phyloP scores from a whole-genome alignment of 1,140 invertebrate genomes.

The Drosophila ficusphila region DNA sequence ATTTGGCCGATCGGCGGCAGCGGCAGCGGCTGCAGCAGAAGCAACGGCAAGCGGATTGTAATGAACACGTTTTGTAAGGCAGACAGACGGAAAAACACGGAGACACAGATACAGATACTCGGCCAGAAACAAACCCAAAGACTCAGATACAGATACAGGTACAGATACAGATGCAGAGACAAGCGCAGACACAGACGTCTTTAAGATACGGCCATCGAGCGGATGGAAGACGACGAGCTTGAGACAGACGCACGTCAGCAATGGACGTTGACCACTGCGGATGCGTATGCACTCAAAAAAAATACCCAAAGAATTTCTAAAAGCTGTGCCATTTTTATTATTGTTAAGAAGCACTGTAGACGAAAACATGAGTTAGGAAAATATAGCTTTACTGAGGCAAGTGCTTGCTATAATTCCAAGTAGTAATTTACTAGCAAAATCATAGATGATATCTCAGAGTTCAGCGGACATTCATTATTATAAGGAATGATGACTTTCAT shows the following conservation, averaged over 20 bases:
- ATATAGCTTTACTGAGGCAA: no score
- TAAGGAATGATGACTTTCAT: no score
- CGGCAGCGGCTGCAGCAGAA: constrained; percentile 45
- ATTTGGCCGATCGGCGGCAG: constrained; percentile 78
- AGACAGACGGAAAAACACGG: constrained; percentile 45
- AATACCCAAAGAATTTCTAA: neutral
- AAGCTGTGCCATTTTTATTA: neutral
- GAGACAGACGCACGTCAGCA: constrained; percentile 44
- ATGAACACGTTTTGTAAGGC: constrained; percentile 66
- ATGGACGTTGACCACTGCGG: constrained; percentile 15
- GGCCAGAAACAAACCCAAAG: constrained; percentile 18
- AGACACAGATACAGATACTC: constrained; percentile 27
- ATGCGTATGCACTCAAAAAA: constrained; percentile 24
- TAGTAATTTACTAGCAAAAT: no score
- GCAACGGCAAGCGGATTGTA: constrained; percentile 55
- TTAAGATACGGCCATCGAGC: constrained; percentile 18
- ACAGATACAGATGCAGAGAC: constrained; percentile 25
- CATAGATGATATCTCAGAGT: no score
- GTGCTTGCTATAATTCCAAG: no score
- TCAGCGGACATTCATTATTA: no score
- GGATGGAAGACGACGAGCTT: constrained; percentile 26
- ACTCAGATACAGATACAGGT: constrained; percentile 28
- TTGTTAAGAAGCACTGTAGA: no score
- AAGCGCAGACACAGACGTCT: constrained; percentile 26
- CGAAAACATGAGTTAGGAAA: no score